Conservation (phyloP, 2,888 invertebrate genomes). For the Stictocephala bisonia region DNA sequence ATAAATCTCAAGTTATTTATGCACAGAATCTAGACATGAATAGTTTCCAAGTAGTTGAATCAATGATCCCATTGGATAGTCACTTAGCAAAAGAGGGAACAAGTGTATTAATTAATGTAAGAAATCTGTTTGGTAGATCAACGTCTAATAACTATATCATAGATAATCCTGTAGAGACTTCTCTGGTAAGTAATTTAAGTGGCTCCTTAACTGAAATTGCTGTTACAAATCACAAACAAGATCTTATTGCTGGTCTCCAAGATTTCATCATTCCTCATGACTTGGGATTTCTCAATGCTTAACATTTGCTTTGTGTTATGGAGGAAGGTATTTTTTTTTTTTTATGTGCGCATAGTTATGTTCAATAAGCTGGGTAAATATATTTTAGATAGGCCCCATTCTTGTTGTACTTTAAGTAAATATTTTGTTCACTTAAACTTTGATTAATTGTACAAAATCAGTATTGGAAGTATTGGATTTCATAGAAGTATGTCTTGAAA, state of each 20-base stretch:
- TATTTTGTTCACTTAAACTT: no score
- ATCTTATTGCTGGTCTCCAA: constrained; percentile 20
- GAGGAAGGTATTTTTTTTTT: no score
- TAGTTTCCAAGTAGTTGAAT: constrained; percentile 39
- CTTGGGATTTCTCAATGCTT: constrained; percentile 15
- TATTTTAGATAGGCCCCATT: no score
- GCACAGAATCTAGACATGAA: constrained; percentile 35
- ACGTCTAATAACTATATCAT: constrained; percentile 10
- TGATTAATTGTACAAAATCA: no score
- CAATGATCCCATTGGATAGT: constrained; percentile 32
- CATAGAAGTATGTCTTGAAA: no score
- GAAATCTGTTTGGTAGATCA: constrained; percentile 18
- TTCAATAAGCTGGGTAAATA: no score
- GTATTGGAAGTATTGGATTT: no score
- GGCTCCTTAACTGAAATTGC: background rate
- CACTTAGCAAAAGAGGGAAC: constrained; percentile 17
- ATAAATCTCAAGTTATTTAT: constrained; percentile 35
- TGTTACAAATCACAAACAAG: constrained; percentile 10
- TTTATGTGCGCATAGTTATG: no score
- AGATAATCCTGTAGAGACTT: constrained; percentile 14
- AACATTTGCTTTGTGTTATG: no score
- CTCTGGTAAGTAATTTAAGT: constrained; percentile 20
- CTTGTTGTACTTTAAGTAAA: no score
- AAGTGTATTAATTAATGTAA: constrained; percentile 29
- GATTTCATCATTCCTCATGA: constrained; percentile 41